Percentiles rank a stretch among this genome's conserved stretches.
Evolutionary conservation across 2,113 vertebrate genomes (phyloP).

Genomic region (Ictalurus furcatus): DNA sequence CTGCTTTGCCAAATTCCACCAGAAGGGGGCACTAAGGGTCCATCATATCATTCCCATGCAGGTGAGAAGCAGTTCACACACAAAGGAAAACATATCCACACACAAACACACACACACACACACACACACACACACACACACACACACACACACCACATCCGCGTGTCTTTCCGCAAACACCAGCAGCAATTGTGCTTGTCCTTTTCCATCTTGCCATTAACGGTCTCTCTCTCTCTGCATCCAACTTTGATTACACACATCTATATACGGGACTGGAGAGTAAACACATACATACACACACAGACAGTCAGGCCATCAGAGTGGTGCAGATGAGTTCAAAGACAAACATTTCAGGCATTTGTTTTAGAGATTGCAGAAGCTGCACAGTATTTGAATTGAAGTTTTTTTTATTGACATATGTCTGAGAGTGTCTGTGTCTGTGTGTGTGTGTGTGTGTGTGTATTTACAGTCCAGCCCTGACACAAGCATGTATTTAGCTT

Average conservation of each 20-base stretch:
- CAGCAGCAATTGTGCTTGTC: not conserved
- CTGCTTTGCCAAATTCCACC: conserved; percentile 83
- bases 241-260: conserved; percentile 43
- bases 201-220: conserved; percentile 1
- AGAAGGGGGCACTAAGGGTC: conserved; percentile 87
- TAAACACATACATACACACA: conserved; percentile 34
- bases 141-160: conserved; percentile 31
- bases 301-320: conserved; percentile 42
- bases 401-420: conserved; percentile 17
- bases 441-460: not conserved
- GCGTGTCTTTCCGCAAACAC: not conserved
- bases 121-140: conserved; percentile 34
- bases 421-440: not conserved
- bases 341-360: conserved; percentile 35
- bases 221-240: conserved; percentile 39
- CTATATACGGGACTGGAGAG: conserved; percentile 29
- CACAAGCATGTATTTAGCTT: not conserved
- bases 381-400: conserved; percentile 33
- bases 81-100: not conserved
- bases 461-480: not conserved
- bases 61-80: conserved; percentile 63
- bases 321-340: conserved; percentile 33
- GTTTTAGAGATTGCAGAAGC: conserved; percentile 45
- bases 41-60: conserved; percentile 79
- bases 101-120: conserved; percentile 16